Percentiles rank a stretch among this genome's conserved stretches.
These are phyloP conservation scores for Notothenia coriiceps DNA, from an alignment of 2,113 vertebrate genomes.

Conservation along the genomic window DNA sequence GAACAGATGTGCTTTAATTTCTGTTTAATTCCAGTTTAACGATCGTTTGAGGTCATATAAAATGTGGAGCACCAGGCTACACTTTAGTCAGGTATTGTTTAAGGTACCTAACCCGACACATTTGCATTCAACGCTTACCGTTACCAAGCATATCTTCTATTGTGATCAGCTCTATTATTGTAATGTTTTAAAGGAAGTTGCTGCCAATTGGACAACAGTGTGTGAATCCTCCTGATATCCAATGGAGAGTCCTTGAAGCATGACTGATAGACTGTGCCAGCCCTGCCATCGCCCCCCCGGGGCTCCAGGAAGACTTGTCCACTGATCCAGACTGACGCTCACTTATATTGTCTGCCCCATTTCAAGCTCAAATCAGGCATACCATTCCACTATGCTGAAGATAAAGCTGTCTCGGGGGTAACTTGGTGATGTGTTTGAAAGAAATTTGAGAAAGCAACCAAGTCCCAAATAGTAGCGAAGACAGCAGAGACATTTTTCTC, in stretches of 20 bases:
- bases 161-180: not conserved
- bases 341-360: constrained; percentile 74
- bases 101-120: not conserved
- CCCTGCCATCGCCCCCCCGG: constrained; percentile 48
- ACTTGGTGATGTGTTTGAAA: constrained; percentile 26
- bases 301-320: constrained; percentile 13
- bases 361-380: constrained; percentile 72
- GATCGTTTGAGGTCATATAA: too few species aligned
- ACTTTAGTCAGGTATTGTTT: too few species aligned
- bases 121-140: not conserved
- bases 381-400: constrained; percentile 30
- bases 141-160: not conserved
- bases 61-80: too few species aligned
- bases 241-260: constrained; percentile 25
- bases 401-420: constrained; percentile 51
- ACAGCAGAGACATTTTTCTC: constrained; percentile 9
- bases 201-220: not conserved
- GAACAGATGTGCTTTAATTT: too few species aligned
- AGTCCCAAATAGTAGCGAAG: constrained; percentile 5
- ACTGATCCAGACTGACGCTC: constrained; percentile 58
- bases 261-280: constrained; percentile 42
- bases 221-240: not conserved
- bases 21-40: too few species aligned
- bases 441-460: not conserved
- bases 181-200: not conserved